Conservation (phyloP, 2,797 vertebrate species). For the Cephalopachus bancanus region DNA sequence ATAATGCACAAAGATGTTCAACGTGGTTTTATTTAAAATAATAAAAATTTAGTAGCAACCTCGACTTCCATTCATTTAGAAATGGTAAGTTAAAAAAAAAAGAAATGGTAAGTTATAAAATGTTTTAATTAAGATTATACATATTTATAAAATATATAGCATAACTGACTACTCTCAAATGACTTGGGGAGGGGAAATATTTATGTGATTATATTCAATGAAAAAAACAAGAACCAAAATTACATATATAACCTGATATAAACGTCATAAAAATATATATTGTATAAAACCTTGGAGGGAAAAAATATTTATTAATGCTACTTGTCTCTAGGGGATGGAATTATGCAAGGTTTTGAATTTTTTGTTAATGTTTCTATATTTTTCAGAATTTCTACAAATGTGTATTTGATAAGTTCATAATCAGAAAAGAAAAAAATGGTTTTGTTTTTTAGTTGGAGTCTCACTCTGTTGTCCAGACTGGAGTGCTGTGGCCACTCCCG, state of each 20-base stretch:
- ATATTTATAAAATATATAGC: neutral
- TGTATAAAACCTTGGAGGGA: neutral
- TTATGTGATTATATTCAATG: neutral
- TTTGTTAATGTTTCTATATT: neutral
- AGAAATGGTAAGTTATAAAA: constrained; percentile 19
- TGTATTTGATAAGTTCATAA: neutral
- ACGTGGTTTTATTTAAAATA: neutral
- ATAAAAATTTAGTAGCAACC: neutral
- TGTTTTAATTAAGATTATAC: neutral
- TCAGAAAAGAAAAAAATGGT: neutral
- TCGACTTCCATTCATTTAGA: neutral
- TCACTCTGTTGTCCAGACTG: no score
- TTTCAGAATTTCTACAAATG: neutral
- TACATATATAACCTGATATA: neutral
- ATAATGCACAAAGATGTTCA: neutral
- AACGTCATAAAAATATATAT: neutral
- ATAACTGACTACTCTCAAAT: constrained; percentile 2
- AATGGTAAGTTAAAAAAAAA: neutral
- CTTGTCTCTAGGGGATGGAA: neutral
- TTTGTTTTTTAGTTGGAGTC: no score
- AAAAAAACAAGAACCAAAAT: neutral
- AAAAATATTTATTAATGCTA: neutral
- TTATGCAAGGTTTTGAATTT: neutral
- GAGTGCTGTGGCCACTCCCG: no score
- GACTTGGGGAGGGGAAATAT: neutral